Evolutionary conservation across 2,797 vertebrate species (phyloP).

Genomic region (Acanthopagrus latus): DNA sequence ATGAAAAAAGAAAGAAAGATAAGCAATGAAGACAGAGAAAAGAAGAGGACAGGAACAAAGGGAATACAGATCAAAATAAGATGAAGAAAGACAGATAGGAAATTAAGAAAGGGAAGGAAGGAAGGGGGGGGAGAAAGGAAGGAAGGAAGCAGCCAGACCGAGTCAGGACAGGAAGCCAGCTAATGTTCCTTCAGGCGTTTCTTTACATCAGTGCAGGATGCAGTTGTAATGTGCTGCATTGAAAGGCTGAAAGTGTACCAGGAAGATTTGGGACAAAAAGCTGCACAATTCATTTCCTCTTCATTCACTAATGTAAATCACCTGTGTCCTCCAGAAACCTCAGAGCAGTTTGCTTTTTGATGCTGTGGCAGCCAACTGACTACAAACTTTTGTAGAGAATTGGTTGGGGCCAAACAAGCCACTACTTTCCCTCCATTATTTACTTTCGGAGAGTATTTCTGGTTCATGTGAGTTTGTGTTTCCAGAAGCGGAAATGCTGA

Average conservation of each 20-base stretch:
- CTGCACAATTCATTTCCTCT: constrained; percentile 8
- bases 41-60: too few species aligned
- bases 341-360: constrained; percentile 18
- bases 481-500: neutral
- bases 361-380: constrained; percentile 7
- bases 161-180: constrained; percentile 24
- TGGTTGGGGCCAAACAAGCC: neutral
- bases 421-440: constrained; percentile 1
- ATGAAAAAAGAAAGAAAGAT: too few species aligned
- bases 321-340: constrained; percentile 18
- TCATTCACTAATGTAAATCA: constrained; percentile 30
- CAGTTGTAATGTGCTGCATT: constrained; percentile 15
- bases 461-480: neutral
- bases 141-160: neutral
- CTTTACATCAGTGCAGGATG: constrained; percentile 37
- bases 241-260: constrained; percentile 23
- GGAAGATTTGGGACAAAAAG: constrained; percentile 21
- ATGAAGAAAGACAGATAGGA: neutral
- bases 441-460: neutral
- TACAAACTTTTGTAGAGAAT: constrained; percentile 13
- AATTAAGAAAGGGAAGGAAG: neutral
- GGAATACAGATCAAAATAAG: neutral
- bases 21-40: too few species aligned
- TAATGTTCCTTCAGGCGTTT: constrained; percentile 44
- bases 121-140: neutral